phyloP scores from a whole-genome alignment of 2,888 invertebrate genomes.

The Cosmia pyralina region DNA sequence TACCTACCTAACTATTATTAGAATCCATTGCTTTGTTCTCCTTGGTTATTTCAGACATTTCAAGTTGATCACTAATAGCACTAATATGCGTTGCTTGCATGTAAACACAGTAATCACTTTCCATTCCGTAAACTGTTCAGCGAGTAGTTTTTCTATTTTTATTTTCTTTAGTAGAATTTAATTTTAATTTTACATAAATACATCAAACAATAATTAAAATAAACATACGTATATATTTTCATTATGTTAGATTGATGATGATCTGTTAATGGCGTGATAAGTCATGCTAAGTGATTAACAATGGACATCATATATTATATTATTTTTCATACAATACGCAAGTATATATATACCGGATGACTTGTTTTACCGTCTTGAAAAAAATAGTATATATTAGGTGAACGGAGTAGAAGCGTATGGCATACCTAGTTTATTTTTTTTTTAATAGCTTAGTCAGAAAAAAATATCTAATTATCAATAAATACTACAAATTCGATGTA shows the following conservation, averaged over 20 bases:
- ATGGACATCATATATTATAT: no score
- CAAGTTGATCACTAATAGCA: neutral
- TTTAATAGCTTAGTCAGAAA: no score
- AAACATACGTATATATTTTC: neutral
- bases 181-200: slow-evolving; percentile 1
- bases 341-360: no score
- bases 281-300: slow-evolving; percentile 2
- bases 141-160: neutral
- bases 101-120: neutral
- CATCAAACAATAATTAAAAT: neutral
- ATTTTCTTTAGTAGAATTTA: neutral
- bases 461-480: no score
- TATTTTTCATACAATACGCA: neutral
- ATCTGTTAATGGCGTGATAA: no score
- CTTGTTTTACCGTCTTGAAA: no score
- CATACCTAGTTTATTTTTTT: no score
- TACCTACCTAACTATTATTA: no score
- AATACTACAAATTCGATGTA: no score
- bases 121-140: neutral
- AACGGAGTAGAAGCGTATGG: no score
- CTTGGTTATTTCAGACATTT: neutral
- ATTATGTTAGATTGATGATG: neutral
- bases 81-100: neutral
- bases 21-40: no score
- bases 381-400: no score